Conservation (phyloP, 2,888 invertebrate species). For the Drosophila demipolita region DNA sequence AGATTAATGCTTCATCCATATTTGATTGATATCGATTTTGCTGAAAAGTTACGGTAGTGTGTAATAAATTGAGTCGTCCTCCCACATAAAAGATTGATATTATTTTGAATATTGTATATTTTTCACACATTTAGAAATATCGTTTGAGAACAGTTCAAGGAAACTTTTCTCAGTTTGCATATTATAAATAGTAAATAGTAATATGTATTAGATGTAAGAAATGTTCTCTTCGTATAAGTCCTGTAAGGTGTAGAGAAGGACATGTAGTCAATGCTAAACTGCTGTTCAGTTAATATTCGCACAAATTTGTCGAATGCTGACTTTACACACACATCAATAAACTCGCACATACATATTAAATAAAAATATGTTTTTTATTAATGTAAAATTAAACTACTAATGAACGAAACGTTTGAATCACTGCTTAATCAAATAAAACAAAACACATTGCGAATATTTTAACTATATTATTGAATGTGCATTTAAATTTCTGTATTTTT, state of each 20-base stretch:
- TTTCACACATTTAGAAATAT: slow-evolving; percentile 61
- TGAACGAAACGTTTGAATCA: slow-evolving; percentile 3
- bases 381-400: not conserved
- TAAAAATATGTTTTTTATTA: slow-evolving; percentile 6
- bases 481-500: slow-evolving; percentile 8
- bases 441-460: slow-evolving; percentile 10
- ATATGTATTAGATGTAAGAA: slow-evolving; percentile 37
- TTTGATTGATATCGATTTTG: slow-evolving; percentile 3
- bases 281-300: slow-evolving; percentile 35
- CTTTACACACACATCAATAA: not conserved
- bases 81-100: not conserved
- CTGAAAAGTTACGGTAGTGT: not conserved
- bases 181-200: slow-evolving; percentile 39
- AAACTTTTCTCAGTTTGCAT: slow-evolving; percentile 18
- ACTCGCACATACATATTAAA: not conserved
- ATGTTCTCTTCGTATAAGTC: slow-evolving; percentile 16
- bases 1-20: not conserved
- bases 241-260: not conserved
- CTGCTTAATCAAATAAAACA: slow-evolving; percentile 2
- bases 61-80: not conserved
- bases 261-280: slow-evolving; percentile 31
- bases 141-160: slow-evolving; percentile 44
- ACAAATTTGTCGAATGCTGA: slow-evolving; percentile 1
- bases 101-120: slow-evolving; percentile 33
- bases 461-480: slow-evolving; percentile 26